Percentiles rank a stretch among this genome's conserved stretches.
These are phyloP conservation scores for Bombyx huttoni DNA, from an alignment of 2,888 invertebrate genomes.

Conservation along the genomic window DNA sequence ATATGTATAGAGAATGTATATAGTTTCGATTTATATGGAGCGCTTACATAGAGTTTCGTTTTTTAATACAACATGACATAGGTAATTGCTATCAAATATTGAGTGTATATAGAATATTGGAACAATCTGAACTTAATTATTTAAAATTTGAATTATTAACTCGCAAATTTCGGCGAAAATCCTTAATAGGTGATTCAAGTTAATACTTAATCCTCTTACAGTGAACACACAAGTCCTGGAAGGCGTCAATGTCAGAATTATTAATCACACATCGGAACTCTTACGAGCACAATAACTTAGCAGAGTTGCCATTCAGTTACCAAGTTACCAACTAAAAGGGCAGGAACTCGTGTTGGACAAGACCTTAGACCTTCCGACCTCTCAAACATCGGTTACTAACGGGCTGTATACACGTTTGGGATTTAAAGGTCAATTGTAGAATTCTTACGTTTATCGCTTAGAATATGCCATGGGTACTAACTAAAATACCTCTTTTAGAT, in stretches of 20 bases:
- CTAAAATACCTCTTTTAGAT: no score
- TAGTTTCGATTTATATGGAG: neutral
- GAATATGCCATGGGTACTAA: no score
- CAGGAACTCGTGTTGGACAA: constrained; percentile 5
- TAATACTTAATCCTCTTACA: neutral
- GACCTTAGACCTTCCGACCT: constrained; percentile 7
- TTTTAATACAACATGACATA: no score
- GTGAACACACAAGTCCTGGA: neutral
- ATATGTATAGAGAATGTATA: neutral
- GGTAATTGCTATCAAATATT: no score
- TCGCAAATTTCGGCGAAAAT: neutral
- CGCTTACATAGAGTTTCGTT: no score
- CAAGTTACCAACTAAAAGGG: constrained; percentile 40
- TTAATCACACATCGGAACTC: constrained; percentile 5
- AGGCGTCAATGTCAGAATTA: neutral
- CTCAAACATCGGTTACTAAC: neutral
- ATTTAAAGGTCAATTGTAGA: no score
- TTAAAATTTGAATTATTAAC: no score
- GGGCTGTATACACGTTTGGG: constrained; percentile 1
- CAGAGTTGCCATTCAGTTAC: constrained; percentile 28
- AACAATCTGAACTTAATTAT: no score
- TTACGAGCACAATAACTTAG: constrained; percentile 18
- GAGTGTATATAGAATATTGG: no score
- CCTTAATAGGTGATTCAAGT: neutral
- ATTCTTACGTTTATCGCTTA: no score